These are phyloP conservation scores for Lasioglossum marginatum DNA, from an alignment of 2,888 invertebrate species.

Conservation along the genomic window DNA sequence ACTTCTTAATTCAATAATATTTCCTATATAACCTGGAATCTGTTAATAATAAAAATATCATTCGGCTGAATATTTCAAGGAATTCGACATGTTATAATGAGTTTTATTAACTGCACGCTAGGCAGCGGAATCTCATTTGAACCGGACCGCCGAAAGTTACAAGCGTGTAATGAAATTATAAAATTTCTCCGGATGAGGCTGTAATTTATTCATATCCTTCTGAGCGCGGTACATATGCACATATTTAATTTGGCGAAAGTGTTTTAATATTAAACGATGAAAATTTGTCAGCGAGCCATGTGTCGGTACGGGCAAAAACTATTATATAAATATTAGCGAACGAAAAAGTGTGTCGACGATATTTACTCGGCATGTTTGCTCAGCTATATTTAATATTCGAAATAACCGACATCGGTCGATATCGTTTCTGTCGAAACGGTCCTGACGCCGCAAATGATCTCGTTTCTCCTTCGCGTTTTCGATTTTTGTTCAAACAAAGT, in stretches of 20 bases:
- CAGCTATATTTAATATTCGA: background rate
- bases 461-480: background rate
- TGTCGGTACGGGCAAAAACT: background rate
- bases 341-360: background rate
- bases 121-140: background rate
- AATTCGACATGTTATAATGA: background rate
- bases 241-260: background rate
- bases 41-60: background rate
- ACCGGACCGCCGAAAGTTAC: background rate
- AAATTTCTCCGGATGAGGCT: background rate
- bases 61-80: background rate
- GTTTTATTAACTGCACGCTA: no score
- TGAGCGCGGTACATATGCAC: background rate
- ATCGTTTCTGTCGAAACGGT: background rate
- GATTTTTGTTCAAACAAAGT: no score
- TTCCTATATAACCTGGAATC: background rate
- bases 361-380: background rate
- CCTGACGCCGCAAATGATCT: background rate
- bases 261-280: background rate
- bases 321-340: background rate
- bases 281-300: background rate
- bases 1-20: background rate
- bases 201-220: background rate
- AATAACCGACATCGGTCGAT: background rate
- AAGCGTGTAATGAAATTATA: background rate